Evolutionary conservation across 2,113 vertebrate genomes (phyloP), one percentile per base, ranked within the genome.

Genomic region (Theristicus caerulescens): DNA sequence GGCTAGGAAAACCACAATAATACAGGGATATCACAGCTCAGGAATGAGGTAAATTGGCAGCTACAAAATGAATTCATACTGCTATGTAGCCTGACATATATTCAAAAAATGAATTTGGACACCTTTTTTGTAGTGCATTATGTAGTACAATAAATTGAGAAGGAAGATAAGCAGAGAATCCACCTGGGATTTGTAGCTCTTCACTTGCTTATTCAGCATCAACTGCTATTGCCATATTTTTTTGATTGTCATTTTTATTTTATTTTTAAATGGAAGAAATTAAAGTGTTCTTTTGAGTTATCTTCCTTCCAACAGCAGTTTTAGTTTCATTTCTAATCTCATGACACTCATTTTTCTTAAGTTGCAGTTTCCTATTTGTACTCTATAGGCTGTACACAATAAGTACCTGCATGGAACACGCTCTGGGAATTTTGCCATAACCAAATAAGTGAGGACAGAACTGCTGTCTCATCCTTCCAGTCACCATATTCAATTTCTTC

Each of bases 381-480:
- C 29, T 76, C 46, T 78, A 4, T 62, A 66, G 62, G 64, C 40
- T 86, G 46, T 57, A 47, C 16, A 76, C 25, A 92, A 24, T 29
- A 89, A 79, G 40, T 72, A 90, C n/a, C 57, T 91, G 46, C 54
- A 80, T 44, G 40, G 69, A 96, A 88, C 9, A 0, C 40, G 52
- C 22, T 94, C 92, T 92, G 72, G 86, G 86, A 94, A 96, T 90
- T 92, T 90, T 94, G 66, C 74, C 90, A 96, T 92, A 79, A 88
- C 25, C 78, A 91, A 95, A 42, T 59, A 86, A 82, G 57, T 67
- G 61, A 82, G 57, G 83, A 94, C 44, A 87, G 70, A 85, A 78
- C 25, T 76, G 49, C 38, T 87, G 55, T 58, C 71, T 95, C 70
- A 94, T 91, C 66, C 62, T 89, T 91, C 27, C 36, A 87, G 36